phyloP scores from a whole-genome alignment of 1,140 invertebrate species.

The Ips typographus region DNA sequence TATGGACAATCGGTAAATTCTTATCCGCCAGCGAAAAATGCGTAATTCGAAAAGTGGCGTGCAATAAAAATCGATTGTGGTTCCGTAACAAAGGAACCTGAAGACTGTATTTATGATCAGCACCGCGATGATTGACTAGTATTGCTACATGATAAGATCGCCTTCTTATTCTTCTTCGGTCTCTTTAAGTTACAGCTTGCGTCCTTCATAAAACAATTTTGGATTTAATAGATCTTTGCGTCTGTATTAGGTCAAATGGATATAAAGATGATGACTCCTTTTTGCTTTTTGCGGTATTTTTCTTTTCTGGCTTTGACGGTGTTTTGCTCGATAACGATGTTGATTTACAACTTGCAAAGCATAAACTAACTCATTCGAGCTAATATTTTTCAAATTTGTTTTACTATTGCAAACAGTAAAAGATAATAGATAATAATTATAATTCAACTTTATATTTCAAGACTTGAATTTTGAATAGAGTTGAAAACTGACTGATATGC shows the following conservation, averaged over 20 bases:
- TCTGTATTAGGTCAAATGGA: conserved; percentile 6
- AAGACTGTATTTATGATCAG: conserved; percentile 16
- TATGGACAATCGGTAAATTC: too few relatives aligned
- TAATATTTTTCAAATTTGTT: too few relatives aligned
- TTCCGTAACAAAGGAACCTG: conserved; percentile 19
- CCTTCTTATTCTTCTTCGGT: conserved; percentile 16
- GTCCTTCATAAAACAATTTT: conserved; percentile 25
- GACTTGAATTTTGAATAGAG: too few relatives aligned
- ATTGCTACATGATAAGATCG: conserved; percentile 25
- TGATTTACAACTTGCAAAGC: too few relatives aligned
- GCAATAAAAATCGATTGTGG: conserved; percentile 15
- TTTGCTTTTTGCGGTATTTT: not conserved
- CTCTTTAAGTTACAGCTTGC: conserved; percentile 10
- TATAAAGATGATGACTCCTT: too few relatives aligned
- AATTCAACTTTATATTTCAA: too few relatives aligned
- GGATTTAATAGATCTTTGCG: conserved; percentile 16
- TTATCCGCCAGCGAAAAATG: not conserved
- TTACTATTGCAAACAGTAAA: too few relatives aligned
- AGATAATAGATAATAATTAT: too few relatives aligned
- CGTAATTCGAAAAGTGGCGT: too few relatives aligned
- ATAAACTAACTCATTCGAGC: too few relatives aligned
- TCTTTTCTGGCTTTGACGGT: not conserved
- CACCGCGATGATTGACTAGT: conserved; percentile 22
- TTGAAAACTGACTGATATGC: too few relatives aligned
- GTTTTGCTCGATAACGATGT: too few relatives aligned